Evolutionary conservation across 2,113 vertebrate genomes (phyloP), one percentile per base, ranked within the genome.

Genomic region (Hyla sarda): DNA sequence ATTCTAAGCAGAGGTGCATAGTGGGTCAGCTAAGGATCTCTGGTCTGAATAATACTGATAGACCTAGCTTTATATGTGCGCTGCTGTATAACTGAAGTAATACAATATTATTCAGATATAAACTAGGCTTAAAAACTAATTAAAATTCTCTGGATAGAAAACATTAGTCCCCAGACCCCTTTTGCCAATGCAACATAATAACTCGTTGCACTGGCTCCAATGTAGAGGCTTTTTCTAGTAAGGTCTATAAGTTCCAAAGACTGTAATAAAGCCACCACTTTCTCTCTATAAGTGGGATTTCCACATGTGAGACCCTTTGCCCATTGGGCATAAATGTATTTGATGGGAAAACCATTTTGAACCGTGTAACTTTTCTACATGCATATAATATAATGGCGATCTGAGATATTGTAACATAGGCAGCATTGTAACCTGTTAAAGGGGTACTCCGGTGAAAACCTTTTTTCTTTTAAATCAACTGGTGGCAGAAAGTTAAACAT

Each of bases 11-110:
- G 50, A 85, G 76, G 60, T 52, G 45, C 60, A 85, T 37, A 80
- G 50, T 2, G 50, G 84, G 78, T 81, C 78, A 81, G n/a, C 56
- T 81, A 47, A 81, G 78, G 78, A 81, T 81, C 37, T 65, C 37
- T 65, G 56, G 56, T 12, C 3, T 28, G 78, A 2, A 30, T 30
- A 28, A 28, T 30, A 37, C 11, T 37, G 58, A 47, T 47, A 65
- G 56, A 62, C 56, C 37, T 62, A 28, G 21, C 23, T 23, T 34
- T 37, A 34, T 41, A 62, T 41, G 0, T 80, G 34, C 56, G 62
- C 19, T 65, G 34, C 23, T 62, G 10, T 71, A 23, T 71, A 28
- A 28, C 58, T 2, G 10, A 62, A 62, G 25, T 62, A 28, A 11
- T 23, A 13, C 58, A 62, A 28, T 5, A 25, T 13, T 28, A 28